Conservation (phyloP, 2,797 vertebrate species). For the Coendou prehensilis region DNA sequence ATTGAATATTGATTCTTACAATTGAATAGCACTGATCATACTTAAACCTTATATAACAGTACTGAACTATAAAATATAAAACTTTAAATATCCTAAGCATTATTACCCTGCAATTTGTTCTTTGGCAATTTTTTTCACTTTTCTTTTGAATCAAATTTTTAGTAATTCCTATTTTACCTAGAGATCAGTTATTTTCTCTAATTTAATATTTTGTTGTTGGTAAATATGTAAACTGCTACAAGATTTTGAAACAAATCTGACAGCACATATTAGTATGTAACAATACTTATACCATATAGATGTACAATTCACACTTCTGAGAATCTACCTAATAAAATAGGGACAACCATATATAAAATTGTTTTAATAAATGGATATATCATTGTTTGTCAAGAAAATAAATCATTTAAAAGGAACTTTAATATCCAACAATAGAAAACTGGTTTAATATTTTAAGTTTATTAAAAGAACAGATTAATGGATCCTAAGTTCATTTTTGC, state of each 20-base stretch:
- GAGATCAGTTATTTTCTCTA: background rate
- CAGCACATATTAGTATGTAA: background rate
- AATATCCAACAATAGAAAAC: background rate
- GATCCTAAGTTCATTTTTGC: background rate
- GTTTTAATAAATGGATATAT: background rate
- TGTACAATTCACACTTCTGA: background rate
- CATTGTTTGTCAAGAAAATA: background rate
- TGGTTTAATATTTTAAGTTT: background rate
- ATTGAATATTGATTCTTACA: background rate
- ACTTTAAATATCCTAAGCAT: background rate
- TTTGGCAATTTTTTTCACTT: background rate
- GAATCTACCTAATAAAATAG: conserved; percentile 18
- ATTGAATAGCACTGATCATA: background rate
- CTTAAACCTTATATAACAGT: background rate
- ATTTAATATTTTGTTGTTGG: background rate
- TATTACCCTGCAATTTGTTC: background rate
- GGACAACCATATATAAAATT: background rate
- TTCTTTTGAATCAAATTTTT: conserved; percentile 9
- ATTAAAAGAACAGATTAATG: background rate
- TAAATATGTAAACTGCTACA: background rate
- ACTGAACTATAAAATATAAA: background rate
- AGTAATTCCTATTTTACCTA: conserved; percentile 13
- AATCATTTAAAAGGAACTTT: conserved; percentile 11
- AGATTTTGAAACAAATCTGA: background rate
- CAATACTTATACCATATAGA: background rate